Conservation (phyloP, 1,140 invertebrate genomes). For the Pentalonia nigronervosa region DNA sequence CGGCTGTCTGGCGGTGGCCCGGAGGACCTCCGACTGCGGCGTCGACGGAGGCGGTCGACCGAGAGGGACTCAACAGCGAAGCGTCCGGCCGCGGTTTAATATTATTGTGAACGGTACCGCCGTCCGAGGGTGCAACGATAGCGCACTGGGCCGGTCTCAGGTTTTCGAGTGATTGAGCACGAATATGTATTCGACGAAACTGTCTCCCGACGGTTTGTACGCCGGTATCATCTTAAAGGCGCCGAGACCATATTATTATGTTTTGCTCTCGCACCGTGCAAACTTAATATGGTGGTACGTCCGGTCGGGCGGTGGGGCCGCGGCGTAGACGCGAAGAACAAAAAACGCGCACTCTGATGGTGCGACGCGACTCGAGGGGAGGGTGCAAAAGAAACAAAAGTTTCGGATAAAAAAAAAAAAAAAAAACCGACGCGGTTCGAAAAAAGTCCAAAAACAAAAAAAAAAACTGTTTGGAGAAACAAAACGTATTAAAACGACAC, state of each 20-base stretch:
- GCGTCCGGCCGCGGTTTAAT: not conserved
- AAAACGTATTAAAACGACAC: not conserved
- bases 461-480: not conserved
- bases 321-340: not conserved
- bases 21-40: not conserved
- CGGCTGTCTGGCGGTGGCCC: not conserved
- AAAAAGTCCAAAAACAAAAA: not conserved
- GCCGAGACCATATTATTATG: slow-evolving; percentile 23
- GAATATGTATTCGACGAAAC: slow-evolving; percentile 56
- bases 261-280: not conserved
- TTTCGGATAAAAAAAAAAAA: not conserved
- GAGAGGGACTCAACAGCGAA: not conserved
- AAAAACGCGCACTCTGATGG: not conserved
- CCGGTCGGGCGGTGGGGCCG: not conserved
- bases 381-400: not conserved
- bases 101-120: not conserved
- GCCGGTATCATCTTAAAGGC: slow-evolving; percentile 53
- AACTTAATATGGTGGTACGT: not conserved
- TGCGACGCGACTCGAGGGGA: not conserved
- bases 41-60: not conserved
- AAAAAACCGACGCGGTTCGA: not conserved
- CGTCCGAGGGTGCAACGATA: slow-evolving; percentile 1
- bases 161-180: slow-evolving; percentile 54
- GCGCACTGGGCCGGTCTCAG: slow-evolving; percentile 14
- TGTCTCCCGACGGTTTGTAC: slow-evolving; percentile 46